Evolutionary conservation across 2,113 vertebrate genomes (phyloP), one percentile per base, ranked within the genome.

Genomic region (Sorex fumeus): DNA sequence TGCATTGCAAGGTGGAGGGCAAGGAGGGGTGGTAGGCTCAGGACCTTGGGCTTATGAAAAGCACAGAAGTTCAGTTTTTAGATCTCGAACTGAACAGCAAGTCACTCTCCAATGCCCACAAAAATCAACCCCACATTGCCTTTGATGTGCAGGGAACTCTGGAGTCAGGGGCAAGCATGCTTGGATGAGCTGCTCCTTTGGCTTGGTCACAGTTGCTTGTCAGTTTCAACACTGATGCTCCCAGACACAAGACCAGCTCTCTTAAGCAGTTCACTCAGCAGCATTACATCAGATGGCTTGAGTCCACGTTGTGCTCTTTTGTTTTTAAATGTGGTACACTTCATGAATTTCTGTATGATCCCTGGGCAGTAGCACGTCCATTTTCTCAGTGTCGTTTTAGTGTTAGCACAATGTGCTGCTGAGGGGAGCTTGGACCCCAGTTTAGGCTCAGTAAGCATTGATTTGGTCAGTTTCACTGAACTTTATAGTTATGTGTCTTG

Each of bases 401-500:
- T 66, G 28, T 66, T 66, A 66, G 25, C 28, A 28, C 9, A 28
- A 30, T 66, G 64, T 66, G 21, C 28, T 60, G 21, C 57, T 60
- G 21, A 60, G 57, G 57, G 19, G 19, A 60, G 57, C 57, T 23
- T 4, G 6, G 57, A 21, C 18, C 57, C 18, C 57, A 60, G 18
- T 60, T 60, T 60, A 60, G 19, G 57, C 5, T 60, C 21, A 23
- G 53, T 60, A 4, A 60, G 4, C 57, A 60, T 21, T 60, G 57
- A 60, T 60, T 60, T 60, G 18, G 19, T 60, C 23, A 19, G 57
- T 60, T 60, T 60, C 18, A 60, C 18, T 57, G 16, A 57, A 57
- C 18, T 82, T 78, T 82, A 62, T 77, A 62, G 91, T 92, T 36
- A 57, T 27, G 7, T 25, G 71, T 94, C 47, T 70, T 57, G 34